These are phyloP conservation scores for Anguilla anguilla DNA, from an alignment of 2,797 vertebrate species.

Conservation along the genomic window DNA sequence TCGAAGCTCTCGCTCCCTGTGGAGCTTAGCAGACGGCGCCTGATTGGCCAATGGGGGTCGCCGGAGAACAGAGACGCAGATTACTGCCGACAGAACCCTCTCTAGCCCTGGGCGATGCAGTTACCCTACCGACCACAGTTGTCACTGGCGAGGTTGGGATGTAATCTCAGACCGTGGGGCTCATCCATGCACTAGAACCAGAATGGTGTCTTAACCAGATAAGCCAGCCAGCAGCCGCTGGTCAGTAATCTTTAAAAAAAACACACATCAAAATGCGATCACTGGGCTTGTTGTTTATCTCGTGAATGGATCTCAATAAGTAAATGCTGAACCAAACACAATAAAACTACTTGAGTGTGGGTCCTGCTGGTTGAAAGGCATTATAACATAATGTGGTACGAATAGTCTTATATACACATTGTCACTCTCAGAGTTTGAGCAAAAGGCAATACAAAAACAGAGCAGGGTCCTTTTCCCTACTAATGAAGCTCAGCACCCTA, in stretches of 20 bases:
- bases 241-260: not conserved
- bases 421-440: not conserved
- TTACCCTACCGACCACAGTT: not conserved
- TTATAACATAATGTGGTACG: not conserved
- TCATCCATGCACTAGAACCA: not conserved
- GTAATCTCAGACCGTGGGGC: not conserved
- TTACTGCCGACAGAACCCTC: not conserved
- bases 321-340: not conserved
- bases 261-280: not conserved
- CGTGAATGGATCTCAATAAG: not conserved
- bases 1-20: not conserved
- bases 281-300: not conserved
- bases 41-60: not conserved
- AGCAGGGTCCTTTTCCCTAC: not conserved
- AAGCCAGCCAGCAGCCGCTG: not conserved
- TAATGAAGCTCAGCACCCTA: not conserved
- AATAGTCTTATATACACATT: not conserved
- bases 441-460: not conserved
- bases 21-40: not conserved
- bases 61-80: not conserved
- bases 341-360: not conserved
- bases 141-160: not conserved
- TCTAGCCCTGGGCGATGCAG: not conserved
- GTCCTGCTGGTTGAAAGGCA: not conserved
- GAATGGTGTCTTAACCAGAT: not conserved